phyloP scores from a whole-genome alignment of 92 coral and sea anemone genomes.

The Blastomussa wellsi region DNA sequence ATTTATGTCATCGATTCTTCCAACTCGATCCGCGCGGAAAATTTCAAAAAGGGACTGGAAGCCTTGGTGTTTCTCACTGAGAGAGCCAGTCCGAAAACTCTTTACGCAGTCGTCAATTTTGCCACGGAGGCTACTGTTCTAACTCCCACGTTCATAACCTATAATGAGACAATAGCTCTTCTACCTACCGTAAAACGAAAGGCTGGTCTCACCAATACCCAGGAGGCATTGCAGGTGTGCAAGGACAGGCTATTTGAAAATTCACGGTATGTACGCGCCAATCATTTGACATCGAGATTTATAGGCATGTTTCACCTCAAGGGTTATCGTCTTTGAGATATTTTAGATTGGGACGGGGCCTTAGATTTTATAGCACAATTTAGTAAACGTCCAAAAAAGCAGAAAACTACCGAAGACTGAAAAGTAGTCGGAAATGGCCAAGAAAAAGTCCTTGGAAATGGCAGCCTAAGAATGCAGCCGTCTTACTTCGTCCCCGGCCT shows the following conservation, averaged over 20 bases:
- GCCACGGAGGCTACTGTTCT: constrained; percentile 44
- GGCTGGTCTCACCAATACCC: constrained; percentile 70
- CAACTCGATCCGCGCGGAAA: constrained; percentile 49
- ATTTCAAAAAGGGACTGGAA: constrained; percentile 47
- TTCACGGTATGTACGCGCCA: not conserved
- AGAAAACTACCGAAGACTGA: no score
- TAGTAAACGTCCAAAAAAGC: no score
- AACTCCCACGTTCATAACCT: constrained; percentile 26
- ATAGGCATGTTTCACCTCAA: not conserved
- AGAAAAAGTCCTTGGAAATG: no score
- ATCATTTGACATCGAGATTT: not conserved
- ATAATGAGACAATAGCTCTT: constrained; percentile 30
- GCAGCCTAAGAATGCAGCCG: no score
- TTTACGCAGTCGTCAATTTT: constrained; percentile 58
- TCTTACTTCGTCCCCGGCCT: no score
- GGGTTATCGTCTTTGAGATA: not conserved
- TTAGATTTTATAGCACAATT: no score
- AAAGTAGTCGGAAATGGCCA: no score
- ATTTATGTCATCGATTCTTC: constrained; percentile 65
- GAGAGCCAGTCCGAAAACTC: constrained; percentile 49
- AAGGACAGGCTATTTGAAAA: constrained; percentile 34
- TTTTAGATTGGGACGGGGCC: not conserved
- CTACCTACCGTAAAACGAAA: constrained; percentile 30
- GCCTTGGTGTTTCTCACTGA: constrained; percentile 50
- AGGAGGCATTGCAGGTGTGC: constrained; percentile 54